phyloP scores from a whole-genome alignment of 2,888 invertebrate genomes.

The Stenichneumon culpator region DNA sequence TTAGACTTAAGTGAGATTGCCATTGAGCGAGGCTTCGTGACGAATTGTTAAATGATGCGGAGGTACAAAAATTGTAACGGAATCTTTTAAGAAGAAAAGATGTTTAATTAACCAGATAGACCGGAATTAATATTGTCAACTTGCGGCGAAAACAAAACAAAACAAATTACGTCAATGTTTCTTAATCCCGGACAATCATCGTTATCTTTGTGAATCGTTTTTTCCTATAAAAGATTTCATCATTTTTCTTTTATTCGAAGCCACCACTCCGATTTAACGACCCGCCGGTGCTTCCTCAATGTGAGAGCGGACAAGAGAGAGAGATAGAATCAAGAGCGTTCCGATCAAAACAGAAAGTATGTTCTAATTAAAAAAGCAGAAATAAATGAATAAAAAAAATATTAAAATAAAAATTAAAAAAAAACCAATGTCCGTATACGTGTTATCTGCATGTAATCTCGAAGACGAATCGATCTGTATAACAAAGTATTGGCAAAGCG shows the following conservation, averaged over 20 bases:
- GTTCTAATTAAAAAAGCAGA: slow-evolving; percentile 52
- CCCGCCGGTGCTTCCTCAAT: neutral
- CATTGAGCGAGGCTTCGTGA: neutral
- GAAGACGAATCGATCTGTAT: slow-evolving; percentile 31
- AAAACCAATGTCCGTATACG: slow-evolving; percentile 50
- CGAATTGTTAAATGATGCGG: slow-evolving; percentile 1
- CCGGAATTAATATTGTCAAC: neutral
- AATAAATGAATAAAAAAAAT: slow-evolving; percentile 44
- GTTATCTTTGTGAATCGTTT: neutral
- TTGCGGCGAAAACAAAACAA: neutral
- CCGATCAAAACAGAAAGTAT: slow-evolving; percentile 67
- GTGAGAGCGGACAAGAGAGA: slow-evolving; percentile 19
- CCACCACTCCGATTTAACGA: neutral
- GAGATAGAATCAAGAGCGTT: slow-evolving; percentile 63
- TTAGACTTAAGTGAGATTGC: slow-evolving; percentile 21
- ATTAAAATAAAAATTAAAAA: slow-evolving; percentile 19
- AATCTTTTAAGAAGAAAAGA: neutral
- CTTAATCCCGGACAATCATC: neutral
- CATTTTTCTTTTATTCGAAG: neutral
- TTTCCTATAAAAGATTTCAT: neutral
- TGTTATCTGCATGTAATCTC: slow-evolving; percentile 57
- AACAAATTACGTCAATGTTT: neutral
- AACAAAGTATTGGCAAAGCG: slow-evolving; percentile 34
- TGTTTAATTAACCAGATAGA: neutral
- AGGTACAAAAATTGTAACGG: too few relatives aligned